A percentile compares a stretch with the other conserved stretches of the same genome.
phyloP scores from a whole-genome alignment of 2,113 vertebrate species.

The Mustela nigripes region DNA sequence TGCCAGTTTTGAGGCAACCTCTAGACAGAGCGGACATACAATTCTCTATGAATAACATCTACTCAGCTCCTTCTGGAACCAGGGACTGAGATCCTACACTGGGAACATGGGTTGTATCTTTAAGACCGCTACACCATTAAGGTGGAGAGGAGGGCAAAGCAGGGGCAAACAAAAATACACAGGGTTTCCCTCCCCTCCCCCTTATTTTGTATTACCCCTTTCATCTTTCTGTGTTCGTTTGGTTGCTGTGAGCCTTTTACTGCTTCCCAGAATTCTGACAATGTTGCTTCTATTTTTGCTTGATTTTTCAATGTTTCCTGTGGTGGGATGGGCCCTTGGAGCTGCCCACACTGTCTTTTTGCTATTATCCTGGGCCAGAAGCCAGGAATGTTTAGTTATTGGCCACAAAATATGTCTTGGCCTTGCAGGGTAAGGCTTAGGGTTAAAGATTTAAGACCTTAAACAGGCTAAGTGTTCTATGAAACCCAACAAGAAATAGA shows the following conservation, averaged over 20 bases:
- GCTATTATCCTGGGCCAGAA: conserved; percentile 30
- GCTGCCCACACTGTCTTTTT: background rate
- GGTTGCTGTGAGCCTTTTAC: background rate
- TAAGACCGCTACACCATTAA: background rate
- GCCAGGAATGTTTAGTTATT: conserved; percentile 38
- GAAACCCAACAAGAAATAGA: conserved; percentile 10
- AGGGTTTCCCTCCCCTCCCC: background rate
- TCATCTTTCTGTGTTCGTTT: background rate
- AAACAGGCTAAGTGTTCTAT: conserved; percentile 21
- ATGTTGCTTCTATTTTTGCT: background rate
- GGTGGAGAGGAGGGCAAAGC: background rate
- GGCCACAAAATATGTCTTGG: background rate
- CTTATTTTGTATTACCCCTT: background rate
- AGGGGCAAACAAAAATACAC: background rate
- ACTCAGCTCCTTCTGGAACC: background rate
- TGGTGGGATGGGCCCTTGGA: background rate
- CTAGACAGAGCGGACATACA: background rate
- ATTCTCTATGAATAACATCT: background rate
- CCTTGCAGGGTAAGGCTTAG: background rate
- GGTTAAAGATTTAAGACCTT: conserved; percentile 5
- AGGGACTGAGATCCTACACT: background rate
- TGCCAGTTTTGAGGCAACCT: background rate
- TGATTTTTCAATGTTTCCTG: background rate
- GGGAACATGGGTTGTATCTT: too few species aligned
- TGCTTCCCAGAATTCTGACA: background rate